Base-by-base conservation (phyloP, 2,888 invertebrate genomes). In the Teleogryllus oceanicus region DNA sequence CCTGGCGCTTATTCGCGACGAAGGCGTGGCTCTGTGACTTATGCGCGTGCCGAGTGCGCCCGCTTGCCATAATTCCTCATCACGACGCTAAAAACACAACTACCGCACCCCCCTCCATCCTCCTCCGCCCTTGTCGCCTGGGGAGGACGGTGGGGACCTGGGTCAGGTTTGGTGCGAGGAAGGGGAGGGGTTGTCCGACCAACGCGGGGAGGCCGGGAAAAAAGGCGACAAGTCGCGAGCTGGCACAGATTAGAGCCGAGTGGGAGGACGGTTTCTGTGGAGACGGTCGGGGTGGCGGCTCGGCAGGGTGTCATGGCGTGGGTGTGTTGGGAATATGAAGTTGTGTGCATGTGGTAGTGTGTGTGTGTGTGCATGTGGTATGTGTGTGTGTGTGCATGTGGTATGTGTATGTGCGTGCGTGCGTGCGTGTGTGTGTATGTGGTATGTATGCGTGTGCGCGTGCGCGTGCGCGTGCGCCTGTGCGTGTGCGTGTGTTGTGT, bases 161-260 rank as follows among this genome's bases (percentile, higher is more conserved):
- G 16, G 16, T n/a, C 16, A 62, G 62, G 62, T 11, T 13, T 11
- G 3, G 37, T 37, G 37, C 37, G 62, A 16, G 62, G 4, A 62
- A 2, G 18, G 62, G 62, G 8, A 62, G 62, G n/a, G 62, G n/a
- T 62, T 13, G 62, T 62, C 62, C 62, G 62, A 62, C 13, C 4
- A 62, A n/a, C 62, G n/a, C 8, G 12, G 62, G 62, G n/a, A 1
- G 0, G n/a, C 62, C 13, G n/a, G 62, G 13, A 62, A 62, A 62
- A 62, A n/a, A 62, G 62, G 62, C 62, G 62, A 62, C 62, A 12
- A 62, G 62, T 62, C 13, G 62, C 8, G 16, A 62, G 11, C 62
- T 62, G 62, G 62, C 62, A n/a, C 62, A 62, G 62, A 62, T 62
- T 62, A 62, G 62, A 62, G 62, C 62, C n/a, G 62, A 62, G 62